Base-by-base conservation (phyloP, 2,888 invertebrate genomes). In the Kuschelorhynchus macadamiae region DNA sequence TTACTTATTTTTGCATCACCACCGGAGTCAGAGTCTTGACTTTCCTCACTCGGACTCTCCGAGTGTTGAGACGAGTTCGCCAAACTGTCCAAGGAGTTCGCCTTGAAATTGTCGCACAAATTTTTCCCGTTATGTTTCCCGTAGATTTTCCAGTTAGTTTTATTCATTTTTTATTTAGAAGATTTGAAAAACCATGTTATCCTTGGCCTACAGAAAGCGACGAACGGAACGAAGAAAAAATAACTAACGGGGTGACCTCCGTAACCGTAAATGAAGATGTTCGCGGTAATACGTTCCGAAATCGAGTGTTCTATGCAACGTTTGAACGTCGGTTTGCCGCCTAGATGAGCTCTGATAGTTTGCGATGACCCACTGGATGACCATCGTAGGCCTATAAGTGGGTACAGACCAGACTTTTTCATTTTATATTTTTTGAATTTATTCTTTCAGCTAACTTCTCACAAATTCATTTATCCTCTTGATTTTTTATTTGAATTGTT, bases 21-120 rank as follows among this genome's bases (percentile, higher is more conserved):
- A 57, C 90, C 90, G 0, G 90, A 90, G 78, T 90, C 88, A 17
- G 88, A 88, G 49, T 83, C 82, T 64, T 87, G 87, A 41, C 63
- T 63, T 77, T 89, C 89, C 32, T 88, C 89, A 74, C 87, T 88
- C 20, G 87, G 87, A 61, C 87, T 87, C 69, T 88, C 84, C 61
- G 86, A 89, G 44, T 86, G 87, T 75, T 90, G 90, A 0, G 90
- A 90, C 2, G 90, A 88, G 82, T 90, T 90, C 67, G 90, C 90
- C 25, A 91, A 85, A 71, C 90, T 90, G 79, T 91, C 91, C 52
- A 91, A 81, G 1, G 90, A 90, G 47, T 89, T 87, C 1, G 89
- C 86, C 57, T 79, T 77, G 71, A 75, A 79, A 61, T 76, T 77
- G 17, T 76, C 76, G n/a, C 73, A 70, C 18, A 70, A 57, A 18